These are phyloP conservation scores for Campaea margaritaria DNA, from an alignment of 2,888 invertebrate species.

Conservation along the genomic window DNA sequence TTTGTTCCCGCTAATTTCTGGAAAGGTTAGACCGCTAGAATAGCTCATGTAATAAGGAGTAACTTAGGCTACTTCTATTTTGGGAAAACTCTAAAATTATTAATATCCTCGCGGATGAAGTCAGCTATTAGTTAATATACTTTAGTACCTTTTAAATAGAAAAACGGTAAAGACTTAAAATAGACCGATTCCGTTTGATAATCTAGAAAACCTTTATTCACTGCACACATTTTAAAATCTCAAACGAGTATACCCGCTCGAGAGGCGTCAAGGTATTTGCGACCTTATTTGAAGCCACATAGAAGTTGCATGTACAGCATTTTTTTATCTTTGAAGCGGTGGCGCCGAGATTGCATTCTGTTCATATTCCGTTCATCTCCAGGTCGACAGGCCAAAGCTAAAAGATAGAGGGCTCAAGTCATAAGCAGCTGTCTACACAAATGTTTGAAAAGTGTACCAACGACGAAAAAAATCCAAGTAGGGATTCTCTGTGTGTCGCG, in stretches of 20 bases:
- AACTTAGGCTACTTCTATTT: too few relatives aligned
- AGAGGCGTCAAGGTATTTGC: constrained; percentile 27
- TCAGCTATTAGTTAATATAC: neutral
- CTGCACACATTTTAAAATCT: constrained; percentile 53
- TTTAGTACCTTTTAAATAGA: neutral
- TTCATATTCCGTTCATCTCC: constrained; percentile 68
- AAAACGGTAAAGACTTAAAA: neutral
- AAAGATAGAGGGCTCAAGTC: constrained; percentile 43
- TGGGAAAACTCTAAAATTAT: too few relatives aligned
- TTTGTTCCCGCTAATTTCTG: too few relatives aligned
- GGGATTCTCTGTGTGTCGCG: too few relatives aligned
- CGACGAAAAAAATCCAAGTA: too few relatives aligned
- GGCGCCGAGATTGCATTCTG: constrained; percentile 71
- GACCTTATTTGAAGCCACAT: constrained; percentile 35
- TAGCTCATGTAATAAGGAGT: too few relatives aligned
- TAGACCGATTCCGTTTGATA: constrained; percentile 44
- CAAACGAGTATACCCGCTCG: constrained; percentile 41
- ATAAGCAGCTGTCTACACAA: constrained; percentile 26
- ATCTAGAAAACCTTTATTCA: constrained; percentile 48
- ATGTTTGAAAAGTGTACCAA: too few relatives aligned
- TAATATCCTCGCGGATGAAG: too few relatives aligned
- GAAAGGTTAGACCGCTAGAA: too few relatives aligned
- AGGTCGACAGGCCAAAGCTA: constrained; percentile 59
- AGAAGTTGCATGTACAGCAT: constrained; percentile 35
- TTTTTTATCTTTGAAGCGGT: constrained; percentile 61